A percentile compares a stretch with the other conserved stretches of the same genome.
phyloP scores from a whole-genome alignment of 2,797 vertebrate species.

The Threskiornis aethiopicus region DNA sequence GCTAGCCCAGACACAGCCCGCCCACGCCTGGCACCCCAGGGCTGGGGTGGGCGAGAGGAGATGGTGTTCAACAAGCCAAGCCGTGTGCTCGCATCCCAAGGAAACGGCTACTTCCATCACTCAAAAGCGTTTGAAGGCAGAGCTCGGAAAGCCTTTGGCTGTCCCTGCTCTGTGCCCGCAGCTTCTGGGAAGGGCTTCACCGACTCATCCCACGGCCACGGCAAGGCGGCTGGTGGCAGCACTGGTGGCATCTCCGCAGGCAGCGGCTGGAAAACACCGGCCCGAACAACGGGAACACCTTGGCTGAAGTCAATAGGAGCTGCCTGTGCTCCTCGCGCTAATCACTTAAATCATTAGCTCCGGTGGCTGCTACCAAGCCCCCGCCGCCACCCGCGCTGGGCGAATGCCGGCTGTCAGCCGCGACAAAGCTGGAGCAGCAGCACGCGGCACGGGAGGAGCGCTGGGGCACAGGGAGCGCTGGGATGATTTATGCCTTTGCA shows the following conservation, averaged over 20 bases:
- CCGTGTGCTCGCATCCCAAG: rapidly evolving
- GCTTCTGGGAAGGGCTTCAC: neutral
- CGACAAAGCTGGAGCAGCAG: neutral
- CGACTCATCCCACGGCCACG: rapidly evolving
- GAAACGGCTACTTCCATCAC: neutral
- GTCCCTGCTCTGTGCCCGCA: neutral
- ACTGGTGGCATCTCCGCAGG: rapidly evolving
- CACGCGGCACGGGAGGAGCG: neutral
- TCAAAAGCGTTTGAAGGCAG: neutral
- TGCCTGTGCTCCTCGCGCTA: neutral
- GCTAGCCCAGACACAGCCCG: neutral
- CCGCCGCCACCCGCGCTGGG: rapidly evolving
- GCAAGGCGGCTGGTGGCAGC: neutral
- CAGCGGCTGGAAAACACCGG: neutral
- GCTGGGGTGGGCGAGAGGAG: rapidly evolving
- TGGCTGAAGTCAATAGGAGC: neutral
- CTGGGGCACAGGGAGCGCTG: neutral
- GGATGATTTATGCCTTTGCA: neutral
- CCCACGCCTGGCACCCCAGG: rapidly evolving
- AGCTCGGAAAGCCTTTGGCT: neutral
- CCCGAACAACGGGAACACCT: neutral
- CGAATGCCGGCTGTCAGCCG: rapidly evolving
- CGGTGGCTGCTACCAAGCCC: neutral
- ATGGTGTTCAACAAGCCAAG: neutral
- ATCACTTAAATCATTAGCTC: neutral